Base-by-base conservation (phyloP, 2,888 invertebrate genomes). In the Trileptium ribeirensis region DNA sequence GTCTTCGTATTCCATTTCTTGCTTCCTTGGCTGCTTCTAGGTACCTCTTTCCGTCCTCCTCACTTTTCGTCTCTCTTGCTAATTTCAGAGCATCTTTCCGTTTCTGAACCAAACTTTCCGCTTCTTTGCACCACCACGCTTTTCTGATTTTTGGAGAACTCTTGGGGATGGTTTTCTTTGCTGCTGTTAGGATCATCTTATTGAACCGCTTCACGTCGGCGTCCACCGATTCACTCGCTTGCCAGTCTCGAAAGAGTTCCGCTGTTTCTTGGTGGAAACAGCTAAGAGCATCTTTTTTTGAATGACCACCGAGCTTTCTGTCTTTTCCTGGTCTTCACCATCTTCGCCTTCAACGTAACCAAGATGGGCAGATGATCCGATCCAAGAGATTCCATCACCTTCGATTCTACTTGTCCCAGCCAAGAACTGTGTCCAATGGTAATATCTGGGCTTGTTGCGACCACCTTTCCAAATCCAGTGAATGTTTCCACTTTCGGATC, bases 71-170 rank as follows among this genome's bases (percentile, higher is more conserved):
- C n/a, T n/a, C n/a, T n/a, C n/a, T n/a, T n/a, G n/a, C n/a, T n/a
- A n/a, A n/a, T n/a, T n/a, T n/a, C n/a, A n/a, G n/a, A n/a, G n/a
- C n/a, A n/a, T n/a, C n/a, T n/a, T n/a, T n/a, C n/a, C n/a, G n/a
- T n/a, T n/a, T n/a, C n/a, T n/a, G n/a, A n/a, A n/a, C n/a, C n/a
- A n/a, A n/a, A n/a, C n/a, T n/a, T n/a, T n/a, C n/a, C n/a, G n/a
- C n/a, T n/a, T n/a, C n/a, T n/a, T n/a, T n/a, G n/a, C 70, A 70
- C 70, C 70, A 70, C 70, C 70, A 70, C 8, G 70, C 33, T n/a
- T 70, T 29, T 70, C 8, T 29, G 31, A 8, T 31, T 36, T 31
- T 70, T 8, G 8, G 31, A 19, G 8, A 36, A 36, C 19, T n/a
- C 8, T 36, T 19, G 3, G 70, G 70, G 70, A 70, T 70, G 33